Evolutionary conservation across 2,888 invertebrate species (phyloP).

Genomic region (Orthosia gothica): DNA sequence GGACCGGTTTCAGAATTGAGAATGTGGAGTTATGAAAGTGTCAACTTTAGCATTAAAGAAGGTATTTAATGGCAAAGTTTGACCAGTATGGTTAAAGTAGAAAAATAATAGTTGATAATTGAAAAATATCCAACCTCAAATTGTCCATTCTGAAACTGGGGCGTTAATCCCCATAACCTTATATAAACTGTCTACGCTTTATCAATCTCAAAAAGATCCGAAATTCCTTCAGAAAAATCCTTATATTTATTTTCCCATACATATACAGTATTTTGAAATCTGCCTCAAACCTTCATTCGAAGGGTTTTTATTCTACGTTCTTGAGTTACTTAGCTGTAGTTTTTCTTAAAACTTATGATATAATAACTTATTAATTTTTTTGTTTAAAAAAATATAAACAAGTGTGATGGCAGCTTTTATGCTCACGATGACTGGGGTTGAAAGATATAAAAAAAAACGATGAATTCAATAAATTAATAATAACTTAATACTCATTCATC

Average conservation of each 20-base stretch:
- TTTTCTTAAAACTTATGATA: constrained; percentile 43
- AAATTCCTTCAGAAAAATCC: not conserved
- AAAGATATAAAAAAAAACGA: not conserved
- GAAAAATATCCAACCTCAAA: not conserved
- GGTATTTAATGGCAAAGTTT: not conserved
- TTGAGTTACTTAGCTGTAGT: constrained; percentile 42
- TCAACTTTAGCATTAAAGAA: no score
- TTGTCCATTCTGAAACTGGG: not conserved
- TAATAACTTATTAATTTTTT: constrained; percentile 63
- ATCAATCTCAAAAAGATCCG: not conserved
- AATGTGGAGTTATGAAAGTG: not conserved
- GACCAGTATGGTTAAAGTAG: not conserved
- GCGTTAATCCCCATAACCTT: not conserved
- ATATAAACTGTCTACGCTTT: not conserved
- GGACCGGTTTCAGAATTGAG: not conserved
- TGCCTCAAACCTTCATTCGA: constrained; percentile 52
- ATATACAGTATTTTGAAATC: constrained; percentile 64
- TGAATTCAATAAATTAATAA: not conserved
- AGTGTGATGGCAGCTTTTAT: constrained; percentile 52
- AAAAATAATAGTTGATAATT: no score
- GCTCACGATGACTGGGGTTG: constrained; percentile 44
- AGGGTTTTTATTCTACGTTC: constrained; percentile 26
- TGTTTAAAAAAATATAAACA: constrained; percentile 39
- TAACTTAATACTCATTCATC: no score
- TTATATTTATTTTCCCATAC: constrained; percentile 4